Percentiles rank a stretch among this genome's conserved stretches.
Conservation (phyloP, 2,797 vertebrate species). For the Alauda arvensis region DNA sequence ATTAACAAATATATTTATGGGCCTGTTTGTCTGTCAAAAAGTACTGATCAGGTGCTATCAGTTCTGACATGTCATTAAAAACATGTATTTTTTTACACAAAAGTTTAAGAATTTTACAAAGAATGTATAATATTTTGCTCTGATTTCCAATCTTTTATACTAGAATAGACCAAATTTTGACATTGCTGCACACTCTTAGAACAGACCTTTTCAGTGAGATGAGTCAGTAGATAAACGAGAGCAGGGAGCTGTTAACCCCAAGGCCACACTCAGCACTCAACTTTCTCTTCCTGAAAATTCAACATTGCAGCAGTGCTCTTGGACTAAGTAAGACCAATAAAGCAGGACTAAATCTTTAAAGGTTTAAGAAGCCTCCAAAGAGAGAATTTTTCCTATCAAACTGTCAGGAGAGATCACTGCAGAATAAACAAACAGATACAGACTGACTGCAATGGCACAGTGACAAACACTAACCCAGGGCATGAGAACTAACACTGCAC, state of each 20-base stretch:
- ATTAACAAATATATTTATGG: not conserved
- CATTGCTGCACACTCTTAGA: not conserved
- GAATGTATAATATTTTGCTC: not conserved
- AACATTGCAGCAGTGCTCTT: not conserved
- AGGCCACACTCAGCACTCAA: not conserved
- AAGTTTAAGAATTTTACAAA: not conserved
- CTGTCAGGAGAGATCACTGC: not conserved
- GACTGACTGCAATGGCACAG: not conserved
- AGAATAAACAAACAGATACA: not conserved
- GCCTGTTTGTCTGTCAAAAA: not conserved
- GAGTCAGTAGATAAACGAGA: not conserved
- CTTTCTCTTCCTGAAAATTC: not conserved
- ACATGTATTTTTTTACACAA: not conserved
- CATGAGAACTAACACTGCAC: not conserved
- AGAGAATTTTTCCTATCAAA: not conserved
- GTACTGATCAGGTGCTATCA: not conserved
- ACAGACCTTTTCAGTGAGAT: not conserved
- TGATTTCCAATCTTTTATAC: not conserved
- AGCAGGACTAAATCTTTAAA: not conserved
- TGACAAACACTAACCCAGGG: not conserved
- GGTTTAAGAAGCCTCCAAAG: not conserved
- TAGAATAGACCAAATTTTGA: not conserved
- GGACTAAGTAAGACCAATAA: not conserved
- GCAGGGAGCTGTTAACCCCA: not conserved
- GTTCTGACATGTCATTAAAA: not conserved